These are phyloP conservation scores for Pilophorus perplexus DNA, from an alignment of 2,888 invertebrate species.

Conservation along the genomic window DNA sequence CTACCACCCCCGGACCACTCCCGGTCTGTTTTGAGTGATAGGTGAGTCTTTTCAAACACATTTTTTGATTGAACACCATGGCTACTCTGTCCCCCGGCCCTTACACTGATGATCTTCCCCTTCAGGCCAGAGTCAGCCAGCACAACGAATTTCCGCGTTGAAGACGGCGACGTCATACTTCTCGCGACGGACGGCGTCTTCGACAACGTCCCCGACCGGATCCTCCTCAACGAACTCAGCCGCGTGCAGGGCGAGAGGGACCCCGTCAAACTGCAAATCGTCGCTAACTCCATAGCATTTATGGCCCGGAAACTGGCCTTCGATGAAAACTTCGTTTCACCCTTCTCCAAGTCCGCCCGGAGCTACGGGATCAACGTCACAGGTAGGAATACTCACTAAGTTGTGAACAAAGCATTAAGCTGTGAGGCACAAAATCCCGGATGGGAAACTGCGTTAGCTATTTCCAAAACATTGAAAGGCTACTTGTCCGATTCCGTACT, in stretches of 20 bases:
- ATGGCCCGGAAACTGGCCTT: conserved; percentile 93
- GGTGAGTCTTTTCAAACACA: conserved; percentile 54
- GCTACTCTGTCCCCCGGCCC: neutral
- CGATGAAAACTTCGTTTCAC: conserved; percentile 92
- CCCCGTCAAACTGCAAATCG: conserved; percentile 76
- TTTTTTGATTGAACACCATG: neutral
- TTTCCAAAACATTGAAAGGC: too few species aligned
- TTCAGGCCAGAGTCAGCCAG: conserved; percentile 86
- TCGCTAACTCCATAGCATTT: conserved; percentile 91
- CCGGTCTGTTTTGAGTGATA: conserved; percentile 84
- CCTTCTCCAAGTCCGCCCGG: conserved; percentile 89
- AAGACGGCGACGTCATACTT: conserved; percentile 90
- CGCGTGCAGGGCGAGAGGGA: conserved; percentile 70
- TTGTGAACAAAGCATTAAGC: too few species aligned
- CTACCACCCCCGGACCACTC: conserved; percentile 88
- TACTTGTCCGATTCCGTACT: too few species aligned
- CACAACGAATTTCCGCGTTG: conserved; percentile 80
- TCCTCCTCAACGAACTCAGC: conserved; percentile 81
- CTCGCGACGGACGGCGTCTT: conserved; percentile 98
- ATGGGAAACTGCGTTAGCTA: too few species aligned
- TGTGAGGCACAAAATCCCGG: too few species aligned
- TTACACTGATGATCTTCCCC: conserved; percentile 41
- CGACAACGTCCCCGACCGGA: conserved; percentile 92
- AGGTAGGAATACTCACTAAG: too few species aligned
- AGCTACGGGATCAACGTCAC: conserved; percentile 90